Evolutionary conservation across 2,797 vertebrate species (phyloP).

Genomic region (Ceyx erithaca): DNA sequence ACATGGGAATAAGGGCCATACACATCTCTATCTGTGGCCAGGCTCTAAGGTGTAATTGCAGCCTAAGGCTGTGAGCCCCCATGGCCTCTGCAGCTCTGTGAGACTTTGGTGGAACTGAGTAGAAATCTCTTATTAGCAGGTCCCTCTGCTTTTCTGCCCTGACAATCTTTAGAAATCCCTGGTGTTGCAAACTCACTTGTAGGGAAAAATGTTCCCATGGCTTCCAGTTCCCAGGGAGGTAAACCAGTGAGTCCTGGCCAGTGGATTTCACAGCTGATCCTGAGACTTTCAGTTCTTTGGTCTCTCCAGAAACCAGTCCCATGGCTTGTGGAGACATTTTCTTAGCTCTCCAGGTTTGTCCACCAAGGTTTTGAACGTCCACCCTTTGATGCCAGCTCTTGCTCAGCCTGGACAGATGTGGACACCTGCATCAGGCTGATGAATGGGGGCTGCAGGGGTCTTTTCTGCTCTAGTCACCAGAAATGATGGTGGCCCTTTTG

Average conservation of each 20-base stretch:
- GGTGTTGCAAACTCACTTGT: neutral
- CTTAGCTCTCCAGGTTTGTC: neutral
- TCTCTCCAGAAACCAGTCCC: neutral
- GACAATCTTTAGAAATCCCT: neutral
- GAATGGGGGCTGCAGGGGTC: neutral
- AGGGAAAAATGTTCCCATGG: neutral
- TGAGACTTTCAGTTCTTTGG: neutral
- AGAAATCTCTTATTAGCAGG: neutral
- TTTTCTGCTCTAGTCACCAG: neutral
- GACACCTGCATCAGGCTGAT: neutral
- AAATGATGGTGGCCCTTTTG: fast-evolving
- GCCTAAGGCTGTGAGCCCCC: neutral
- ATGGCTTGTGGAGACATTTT: neutral
- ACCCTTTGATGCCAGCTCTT: neutral
- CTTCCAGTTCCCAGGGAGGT: neutral
- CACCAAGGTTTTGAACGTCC: fast-evolving
- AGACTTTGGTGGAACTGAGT: neutral
- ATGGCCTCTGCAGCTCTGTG: neutral
- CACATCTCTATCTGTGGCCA: neutral
- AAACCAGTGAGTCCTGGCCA: neutral
- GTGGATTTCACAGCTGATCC: neutral
- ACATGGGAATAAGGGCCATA: neutral
- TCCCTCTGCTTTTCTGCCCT: neutral
- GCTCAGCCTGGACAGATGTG: fast-evolving
- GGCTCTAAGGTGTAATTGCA: neutral